A percentile compares a stretch with the other conserved stretches of the same genome.
Evolutionary conservation across 2,113 vertebrate genomes (phyloP).

Genomic region (Brachirus orientalis): DNA sequence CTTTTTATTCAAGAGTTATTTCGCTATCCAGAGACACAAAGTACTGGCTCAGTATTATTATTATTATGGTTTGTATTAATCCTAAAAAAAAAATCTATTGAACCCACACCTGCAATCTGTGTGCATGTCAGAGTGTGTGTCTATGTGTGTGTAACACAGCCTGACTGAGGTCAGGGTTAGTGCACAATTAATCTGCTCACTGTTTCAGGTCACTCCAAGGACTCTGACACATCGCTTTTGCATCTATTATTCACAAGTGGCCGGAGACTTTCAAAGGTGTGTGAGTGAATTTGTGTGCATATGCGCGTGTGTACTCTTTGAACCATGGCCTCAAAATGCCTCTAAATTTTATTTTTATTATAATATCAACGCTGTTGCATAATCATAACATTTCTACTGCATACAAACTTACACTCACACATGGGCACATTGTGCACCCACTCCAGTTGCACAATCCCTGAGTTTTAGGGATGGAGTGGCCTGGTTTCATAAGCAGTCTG

Average conservation of each 20-base stretch:
- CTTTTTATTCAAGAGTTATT: too few relatives aligned
- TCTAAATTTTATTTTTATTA: constrained; percentile 41
- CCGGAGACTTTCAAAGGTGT: constrained; percentile 19
- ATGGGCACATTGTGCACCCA: constrained; percentile 46
- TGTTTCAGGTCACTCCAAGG: constrained; percentile 73
- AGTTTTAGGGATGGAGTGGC: constrained; percentile 67
- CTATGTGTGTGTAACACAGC: constrained; percentile 57
- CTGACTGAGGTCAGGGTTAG: constrained; percentile 64
- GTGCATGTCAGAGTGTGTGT: constrained; percentile 19
- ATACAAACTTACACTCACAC: constrained; percentile 48
- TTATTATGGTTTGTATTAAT: too few relatives aligned
- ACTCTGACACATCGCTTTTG: constrained; percentile 62
- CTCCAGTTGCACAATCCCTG: constrained; percentile 70
- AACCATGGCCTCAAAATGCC: constrained; percentile 16
- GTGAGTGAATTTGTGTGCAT: not conserved
- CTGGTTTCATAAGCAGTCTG: constrained; percentile 72
- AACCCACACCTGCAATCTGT: not conserved
- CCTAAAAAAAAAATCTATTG: too few relatives aligned
- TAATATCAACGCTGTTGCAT: constrained; percentile 62
- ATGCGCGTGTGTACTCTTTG: too few relatives aligned
- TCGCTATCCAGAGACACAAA: too few relatives aligned
- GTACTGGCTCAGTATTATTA: too few relatives aligned
- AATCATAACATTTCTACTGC: constrained; percentile 56
- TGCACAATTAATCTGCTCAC: constrained; percentile 69
- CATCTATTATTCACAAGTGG: constrained; percentile 71